A percentile compares a stretch with the other conserved stretches of the same genome.
Evolutionary conservation across 1,140 invertebrate species (phyloP).

Genomic region (Calliopsis andreniformis): DNA sequence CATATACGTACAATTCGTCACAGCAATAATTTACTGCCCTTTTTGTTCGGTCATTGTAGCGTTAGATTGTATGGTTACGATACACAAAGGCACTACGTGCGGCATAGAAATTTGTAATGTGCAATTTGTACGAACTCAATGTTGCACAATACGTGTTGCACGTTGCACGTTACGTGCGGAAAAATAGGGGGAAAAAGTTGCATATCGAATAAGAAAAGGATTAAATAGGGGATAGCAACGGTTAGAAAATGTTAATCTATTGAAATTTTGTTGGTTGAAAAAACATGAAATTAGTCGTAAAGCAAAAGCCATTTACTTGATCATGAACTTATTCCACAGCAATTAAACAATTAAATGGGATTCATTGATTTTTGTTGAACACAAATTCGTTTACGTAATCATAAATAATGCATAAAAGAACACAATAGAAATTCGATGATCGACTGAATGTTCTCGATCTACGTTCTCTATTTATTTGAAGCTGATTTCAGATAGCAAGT

Average conservation of each 20-base stretch:
- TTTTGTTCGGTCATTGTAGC: conserved; percentile 1
- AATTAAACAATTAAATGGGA: not conserved
- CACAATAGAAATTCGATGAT: conserved; percentile 33
- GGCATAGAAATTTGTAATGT: not conserved
- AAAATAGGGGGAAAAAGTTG: not conserved
- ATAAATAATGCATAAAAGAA: not conserved
- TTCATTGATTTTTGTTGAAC: not conserved
- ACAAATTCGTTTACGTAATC: conserved; percentile 29
- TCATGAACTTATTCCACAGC: not conserved
- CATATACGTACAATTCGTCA: no score
- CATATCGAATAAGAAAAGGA: not conserved
- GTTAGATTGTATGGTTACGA: not conserved
- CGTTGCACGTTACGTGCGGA: no score
- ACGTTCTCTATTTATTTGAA: not conserved
- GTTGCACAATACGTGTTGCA: no score
- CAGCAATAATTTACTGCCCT: not conserved
- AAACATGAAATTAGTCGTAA: not conserved
- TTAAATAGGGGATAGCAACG: no score
- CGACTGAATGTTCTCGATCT: conserved; percentile 17
- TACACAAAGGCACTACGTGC: not conserved
- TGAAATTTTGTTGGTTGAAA: not conserved
- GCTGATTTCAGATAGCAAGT: conserved; percentile 16
- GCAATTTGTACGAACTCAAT: not conserved
- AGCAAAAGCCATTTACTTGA: conserved; percentile 2
- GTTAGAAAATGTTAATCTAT: not conserved